A percentile compares a stretch with the other conserved stretches of the same genome.
These are phyloP conservation scores for Clamator glandarius DNA, from an alignment of 2,797 vertebrate genomes.

Conservation along the genomic window DNA sequence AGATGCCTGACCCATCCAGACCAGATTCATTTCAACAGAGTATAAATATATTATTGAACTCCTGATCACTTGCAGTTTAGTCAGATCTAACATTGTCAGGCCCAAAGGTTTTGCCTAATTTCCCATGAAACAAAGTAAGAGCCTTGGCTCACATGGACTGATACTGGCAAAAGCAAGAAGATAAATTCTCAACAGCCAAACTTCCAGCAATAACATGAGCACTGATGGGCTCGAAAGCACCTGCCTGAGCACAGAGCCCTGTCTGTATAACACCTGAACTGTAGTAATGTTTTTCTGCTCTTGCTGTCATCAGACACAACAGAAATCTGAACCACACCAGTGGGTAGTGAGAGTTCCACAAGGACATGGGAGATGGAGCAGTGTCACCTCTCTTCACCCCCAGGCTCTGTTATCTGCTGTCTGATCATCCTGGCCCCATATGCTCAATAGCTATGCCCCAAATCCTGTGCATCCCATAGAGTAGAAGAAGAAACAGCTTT, in stretches of 20 bases:
- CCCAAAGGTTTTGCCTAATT: not conserved
- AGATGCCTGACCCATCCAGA: not conserved
- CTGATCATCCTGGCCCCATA: not conserved
- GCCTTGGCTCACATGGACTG: not conserved
- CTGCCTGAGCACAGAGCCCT: not conserved
- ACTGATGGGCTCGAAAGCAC: not conserved
- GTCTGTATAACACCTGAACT: not conserved
- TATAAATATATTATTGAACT: rapidly evolving
- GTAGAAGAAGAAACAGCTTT: not conserved
- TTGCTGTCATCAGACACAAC: not conserved
- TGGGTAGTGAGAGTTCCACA: not conserved
- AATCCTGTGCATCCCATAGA: rapidly evolving
- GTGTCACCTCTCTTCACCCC: not conserved
- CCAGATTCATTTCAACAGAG: not conserved
- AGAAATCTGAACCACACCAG: not conserved
- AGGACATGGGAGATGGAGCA: not conserved
- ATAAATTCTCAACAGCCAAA: not conserved
- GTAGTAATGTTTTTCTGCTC: not conserved
- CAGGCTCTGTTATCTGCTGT: not conserved
- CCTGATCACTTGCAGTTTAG: not conserved
- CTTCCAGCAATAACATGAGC: not conserved
- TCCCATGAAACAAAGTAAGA: not conserved
- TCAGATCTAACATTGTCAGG: not conserved
- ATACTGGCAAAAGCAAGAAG: not conserved
- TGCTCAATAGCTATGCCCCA: rapidly evolving